These are phyloP conservation scores for Eucera pruinosa DNA, from an alignment of 2,888 invertebrate genomes.

Conservation along the genomic window DNA sequence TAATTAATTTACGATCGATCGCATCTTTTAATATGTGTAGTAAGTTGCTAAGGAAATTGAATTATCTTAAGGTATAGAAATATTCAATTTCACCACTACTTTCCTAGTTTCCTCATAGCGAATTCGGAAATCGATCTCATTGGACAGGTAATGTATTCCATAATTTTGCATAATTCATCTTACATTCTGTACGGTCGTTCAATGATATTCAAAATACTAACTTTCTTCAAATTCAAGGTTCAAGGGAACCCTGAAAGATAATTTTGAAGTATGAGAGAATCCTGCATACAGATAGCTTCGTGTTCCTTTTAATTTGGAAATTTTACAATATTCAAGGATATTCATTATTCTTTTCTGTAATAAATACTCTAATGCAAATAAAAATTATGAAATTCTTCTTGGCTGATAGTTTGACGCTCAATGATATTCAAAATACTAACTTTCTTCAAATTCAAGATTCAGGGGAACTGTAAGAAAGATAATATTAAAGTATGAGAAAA, in stretches of 20 bases:
- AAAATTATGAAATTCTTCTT: too few species aligned
- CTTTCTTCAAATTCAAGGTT: constrained; percentile 12
- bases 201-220: constrained; percentile 27
- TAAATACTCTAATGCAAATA: too few species aligned
- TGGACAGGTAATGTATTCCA: constrained; percentile 43
- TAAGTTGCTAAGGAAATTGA: constrained; percentile 3
- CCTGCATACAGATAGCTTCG: too few species aligned
- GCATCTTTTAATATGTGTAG: not conserved
- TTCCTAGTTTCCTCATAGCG: constrained; percentile 19
- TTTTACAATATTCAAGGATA: too few species aligned
- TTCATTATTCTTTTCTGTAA: too few species aligned
- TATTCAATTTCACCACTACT: constrained; percentile 29
- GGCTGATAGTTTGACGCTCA: too few species aligned
- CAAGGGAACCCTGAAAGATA: not conserved
- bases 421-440: constrained; percentile 25
- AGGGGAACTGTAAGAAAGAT: not conserved
- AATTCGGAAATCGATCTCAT: constrained; percentile 47
- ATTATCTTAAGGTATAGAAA: constrained; percentile 32
- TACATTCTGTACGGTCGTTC: not conserved
- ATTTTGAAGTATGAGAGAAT: not conserved
- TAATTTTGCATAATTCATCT: constrained; percentile 53
- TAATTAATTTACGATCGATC: constrained; percentile 12
- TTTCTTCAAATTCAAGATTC: constrained; percentile 10
- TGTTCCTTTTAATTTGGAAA: too few species aligned
- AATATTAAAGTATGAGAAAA: not conserved